phyloP scores from a whole-genome alignment of 2,797 vertebrate genomes.

The Tauraco hartlaubi region DNA sequence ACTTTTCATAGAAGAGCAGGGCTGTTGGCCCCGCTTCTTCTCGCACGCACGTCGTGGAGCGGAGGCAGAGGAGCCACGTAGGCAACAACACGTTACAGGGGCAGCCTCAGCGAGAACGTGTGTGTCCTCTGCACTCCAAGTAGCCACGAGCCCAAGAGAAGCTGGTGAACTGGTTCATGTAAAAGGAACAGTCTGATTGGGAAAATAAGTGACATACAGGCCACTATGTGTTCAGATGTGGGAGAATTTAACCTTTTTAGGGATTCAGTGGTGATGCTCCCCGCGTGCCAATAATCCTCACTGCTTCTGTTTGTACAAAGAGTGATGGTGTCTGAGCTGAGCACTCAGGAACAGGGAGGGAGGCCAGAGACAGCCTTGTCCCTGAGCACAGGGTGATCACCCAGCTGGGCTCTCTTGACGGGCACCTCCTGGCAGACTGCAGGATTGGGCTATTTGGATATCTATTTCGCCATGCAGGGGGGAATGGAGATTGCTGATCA shows the following conservation, averaged over 20 bases:
- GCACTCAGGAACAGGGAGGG: accelerated
- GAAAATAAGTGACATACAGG: not conserved
- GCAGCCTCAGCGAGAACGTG: accelerated
- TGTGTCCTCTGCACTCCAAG: not conserved
- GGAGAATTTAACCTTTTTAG: not conserved
- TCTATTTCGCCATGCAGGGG: not conserved
- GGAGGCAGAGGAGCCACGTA: not conserved
- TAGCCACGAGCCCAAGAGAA: accelerated
- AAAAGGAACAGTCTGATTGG: not conserved
- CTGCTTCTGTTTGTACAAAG: not conserved
- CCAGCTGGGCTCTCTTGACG: not conserved
- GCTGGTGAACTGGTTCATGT: not conserved
- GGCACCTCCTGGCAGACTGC: not conserved
- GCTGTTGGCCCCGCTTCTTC: not conserved
- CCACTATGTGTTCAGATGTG: not conserved
- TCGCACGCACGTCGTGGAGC: not conserved
- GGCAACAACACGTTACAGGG: not conserved
- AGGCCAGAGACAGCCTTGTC: not conserved
- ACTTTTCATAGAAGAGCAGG: constrained; percentile 8
- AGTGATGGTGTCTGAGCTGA: not conserved
- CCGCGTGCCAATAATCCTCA: not conserved
- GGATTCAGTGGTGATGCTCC: not conserved
- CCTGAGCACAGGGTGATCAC: not conserved
- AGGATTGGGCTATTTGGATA: not conserved
- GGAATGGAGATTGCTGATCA: not conserved